phyloP scores from a whole-genome alignment of 2,797 vertebrate species.

The Babyrousa celebensis region DNA sequence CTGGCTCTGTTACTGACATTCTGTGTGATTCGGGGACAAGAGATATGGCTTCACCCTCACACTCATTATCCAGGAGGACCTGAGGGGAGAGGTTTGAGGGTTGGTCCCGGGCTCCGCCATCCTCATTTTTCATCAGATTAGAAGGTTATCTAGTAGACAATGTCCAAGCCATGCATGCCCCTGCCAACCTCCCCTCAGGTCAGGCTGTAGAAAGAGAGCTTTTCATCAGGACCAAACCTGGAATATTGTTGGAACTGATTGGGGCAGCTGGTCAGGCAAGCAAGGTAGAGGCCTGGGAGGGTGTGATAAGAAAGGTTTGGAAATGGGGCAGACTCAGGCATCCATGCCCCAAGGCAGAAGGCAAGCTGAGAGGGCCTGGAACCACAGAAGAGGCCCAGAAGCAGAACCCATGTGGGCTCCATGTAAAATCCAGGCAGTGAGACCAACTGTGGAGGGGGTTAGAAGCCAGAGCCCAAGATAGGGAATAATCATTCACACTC shows the following conservation, averaged over 20 bases:
- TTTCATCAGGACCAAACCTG: background rate
- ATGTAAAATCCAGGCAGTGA: background rate
- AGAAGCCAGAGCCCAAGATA: background rate
- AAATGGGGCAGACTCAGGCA: conserved; percentile 9
- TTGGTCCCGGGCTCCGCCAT: background rate
- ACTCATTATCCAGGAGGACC: background rate
- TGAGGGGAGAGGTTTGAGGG: background rate
- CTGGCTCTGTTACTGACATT: conserved; percentile 71
- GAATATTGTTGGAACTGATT: background rate
- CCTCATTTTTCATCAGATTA: background rate
- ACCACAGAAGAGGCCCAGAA: background rate
- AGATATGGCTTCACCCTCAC: background rate
- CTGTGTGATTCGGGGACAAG: conserved; percentile 59
- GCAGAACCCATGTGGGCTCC: background rate
- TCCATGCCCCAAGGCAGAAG: background rate
- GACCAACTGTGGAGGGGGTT: background rate
- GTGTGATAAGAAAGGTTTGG: background rate
- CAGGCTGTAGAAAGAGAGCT: background rate
- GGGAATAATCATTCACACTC: too few species aligned
- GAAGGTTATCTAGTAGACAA: background rate
- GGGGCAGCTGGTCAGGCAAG: background rate
- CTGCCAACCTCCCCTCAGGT: background rate
- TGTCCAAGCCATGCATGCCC: background rate
- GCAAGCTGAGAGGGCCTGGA: background rate
- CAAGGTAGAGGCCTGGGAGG: background rate